Conservation (phyloP, 2,113 vertebrate species). For the Picathartes gymnocephalus region DNA sequence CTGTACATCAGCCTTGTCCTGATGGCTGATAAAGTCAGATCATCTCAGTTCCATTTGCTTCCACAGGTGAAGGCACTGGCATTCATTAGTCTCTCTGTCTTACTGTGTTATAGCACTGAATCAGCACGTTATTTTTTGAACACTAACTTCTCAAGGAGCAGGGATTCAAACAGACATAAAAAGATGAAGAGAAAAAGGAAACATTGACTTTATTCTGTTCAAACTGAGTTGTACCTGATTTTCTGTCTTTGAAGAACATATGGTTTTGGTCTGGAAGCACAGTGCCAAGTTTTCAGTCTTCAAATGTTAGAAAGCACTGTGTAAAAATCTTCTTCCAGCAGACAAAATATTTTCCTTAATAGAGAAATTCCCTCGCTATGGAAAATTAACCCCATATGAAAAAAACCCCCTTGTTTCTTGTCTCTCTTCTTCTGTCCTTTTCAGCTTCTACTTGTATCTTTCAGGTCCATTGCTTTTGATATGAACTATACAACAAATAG, state of each 20-base stretch:
- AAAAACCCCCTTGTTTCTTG: not conserved
- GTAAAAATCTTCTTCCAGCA: not conserved
- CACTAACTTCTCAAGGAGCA: not conserved
- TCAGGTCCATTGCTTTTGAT: not conserved
- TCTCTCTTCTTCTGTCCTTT: not conserved
- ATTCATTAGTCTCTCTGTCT: not conserved
- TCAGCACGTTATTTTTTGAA: not conserved
- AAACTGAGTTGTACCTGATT: not conserved
- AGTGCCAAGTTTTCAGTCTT: not conserved
- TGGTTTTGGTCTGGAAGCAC: not conserved
- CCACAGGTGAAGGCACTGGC: not conserved
- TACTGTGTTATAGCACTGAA: not conserved
- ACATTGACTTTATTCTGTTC: not conserved
- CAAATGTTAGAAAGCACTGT: not conserved
- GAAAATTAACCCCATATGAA: not conserved
- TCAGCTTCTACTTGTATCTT: not conserved
- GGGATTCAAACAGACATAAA: not conserved
- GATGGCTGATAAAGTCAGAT: not conserved
- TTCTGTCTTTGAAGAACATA: fast-evolving
- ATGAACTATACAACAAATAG: not conserved
- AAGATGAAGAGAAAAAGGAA: not conserved
- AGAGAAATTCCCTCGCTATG: not conserved
- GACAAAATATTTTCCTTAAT: not conserved
- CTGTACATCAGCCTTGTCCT: not conserved
- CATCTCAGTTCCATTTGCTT: not conserved